A percentile compares a stretch with the other conserved stretches of the same genome.
Conservation (phyloP, 2,888 invertebrate species). For the Apamea monoglypha region DNA sequence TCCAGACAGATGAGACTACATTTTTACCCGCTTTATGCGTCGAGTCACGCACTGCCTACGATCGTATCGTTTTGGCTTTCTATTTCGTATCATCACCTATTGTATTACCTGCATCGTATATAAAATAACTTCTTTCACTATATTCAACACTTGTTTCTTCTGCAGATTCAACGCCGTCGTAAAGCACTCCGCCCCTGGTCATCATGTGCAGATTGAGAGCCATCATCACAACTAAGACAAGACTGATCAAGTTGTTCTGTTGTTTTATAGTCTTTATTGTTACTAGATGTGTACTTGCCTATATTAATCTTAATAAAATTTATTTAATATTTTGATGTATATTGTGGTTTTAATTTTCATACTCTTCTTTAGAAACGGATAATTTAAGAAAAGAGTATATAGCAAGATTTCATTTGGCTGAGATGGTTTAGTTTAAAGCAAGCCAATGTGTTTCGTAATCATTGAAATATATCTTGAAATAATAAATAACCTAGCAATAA, state of each 20-base stretch:
- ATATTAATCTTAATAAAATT: constrained; percentile 70
- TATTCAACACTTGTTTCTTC: constrained; percentile 47
- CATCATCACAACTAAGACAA: constrained; percentile 81
- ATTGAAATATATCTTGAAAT: neutral
- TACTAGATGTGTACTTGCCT: constrained; percentile 84
- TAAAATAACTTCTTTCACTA: constrained; percentile 5
- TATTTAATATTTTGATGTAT: constrained; percentile 67
- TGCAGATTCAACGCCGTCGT: constrained; percentile 91
- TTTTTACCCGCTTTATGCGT: constrained; percentile 43
- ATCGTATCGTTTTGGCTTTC: constrained; percentile 51
- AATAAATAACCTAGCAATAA: neutral
- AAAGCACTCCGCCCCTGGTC: constrained; percentile 88
- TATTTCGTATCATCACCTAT: constrained; percentile 36
- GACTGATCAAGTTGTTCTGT: constrained; percentile 67
- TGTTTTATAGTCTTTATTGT: constrained; percentile 74
- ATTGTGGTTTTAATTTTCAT: constrained; percentile 24
- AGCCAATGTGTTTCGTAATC: neutral
- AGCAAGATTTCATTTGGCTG: neutral
- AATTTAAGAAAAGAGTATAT: neutral
- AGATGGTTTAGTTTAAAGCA: neutral
- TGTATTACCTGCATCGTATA: constrained; percentile 17
- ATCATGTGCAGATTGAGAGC: constrained; percentile 82
- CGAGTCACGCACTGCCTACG: constrained; percentile 57
- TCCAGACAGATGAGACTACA: constrained; percentile 34
- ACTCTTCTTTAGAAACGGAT: neutral